Base-by-base conservation (phyloP, 1,140 invertebrate species). In the Polyergus mexicanus region DNA sequence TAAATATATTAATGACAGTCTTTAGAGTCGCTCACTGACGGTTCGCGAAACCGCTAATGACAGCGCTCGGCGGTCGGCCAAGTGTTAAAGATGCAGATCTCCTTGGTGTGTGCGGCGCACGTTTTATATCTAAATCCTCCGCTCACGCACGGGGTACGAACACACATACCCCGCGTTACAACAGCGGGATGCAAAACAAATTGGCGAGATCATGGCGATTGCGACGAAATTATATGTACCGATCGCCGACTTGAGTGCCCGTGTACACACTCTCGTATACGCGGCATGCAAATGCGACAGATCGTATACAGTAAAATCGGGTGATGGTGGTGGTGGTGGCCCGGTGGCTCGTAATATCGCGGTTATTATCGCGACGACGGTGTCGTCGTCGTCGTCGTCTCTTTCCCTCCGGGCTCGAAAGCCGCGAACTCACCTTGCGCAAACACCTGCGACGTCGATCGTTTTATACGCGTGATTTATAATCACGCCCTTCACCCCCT, bases 261-360 rank as follows among this genome's bases (percentile, higher is more conserved):
- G 47, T 66, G 28, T 83, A 60, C 54, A 85, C 68, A 62, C 87
- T 76, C 76, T 51, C 47, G 16, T 51, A 76, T 81, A 81, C 62
- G 38, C 51, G 51, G 41, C 86, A 86, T 87, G 86, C 88, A 88
- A 90, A 87, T 77, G 83, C 77, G 85, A 86, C 77, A 90, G 89
- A 90, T 90, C 89, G 22, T 62, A 51, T 51, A 16, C 75, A 88
- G 88, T 86, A 88, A 90, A 90, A 51, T 5, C 47, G 47, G 86
- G 62, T 80, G 86, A 77, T 68, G 76, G 66, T 80, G 83, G 81
- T 69, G 72, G 66, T 25, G n/a, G 22, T 11, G 5, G 13, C 4
- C 44, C 75, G 75, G 56, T 86, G 83, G 65, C 71, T 63, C 85
- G 88, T 89, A 89, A 89, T 89, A 89, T 84, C 74, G 75, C 62